A percentile compares a stretch with the other conserved stretches of the same genome.
These are phyloP conservation scores for Reticulitermes speratus DNA, from an alignment of 1,140 invertebrate species.

Conservation along the genomic window DNA sequence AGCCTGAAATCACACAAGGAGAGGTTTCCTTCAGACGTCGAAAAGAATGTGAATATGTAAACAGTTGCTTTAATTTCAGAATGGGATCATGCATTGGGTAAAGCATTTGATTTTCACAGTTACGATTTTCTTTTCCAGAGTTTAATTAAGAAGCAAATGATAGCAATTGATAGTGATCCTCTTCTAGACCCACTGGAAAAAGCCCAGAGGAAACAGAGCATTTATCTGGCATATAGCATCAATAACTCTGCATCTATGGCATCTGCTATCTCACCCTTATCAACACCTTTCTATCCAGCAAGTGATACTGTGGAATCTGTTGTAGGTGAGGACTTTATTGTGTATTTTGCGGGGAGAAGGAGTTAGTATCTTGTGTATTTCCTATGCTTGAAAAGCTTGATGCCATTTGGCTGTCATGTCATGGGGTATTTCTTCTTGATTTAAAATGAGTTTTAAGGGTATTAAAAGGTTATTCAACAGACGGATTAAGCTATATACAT, in stretches of 20 bases:
- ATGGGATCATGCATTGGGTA: too few species aligned
- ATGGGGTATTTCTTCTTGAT: too few species aligned
- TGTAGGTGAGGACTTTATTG: constrained; percentile 57
- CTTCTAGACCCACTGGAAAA: constrained; percentile 65
- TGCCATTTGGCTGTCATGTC: not conserved
- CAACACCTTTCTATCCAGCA: constrained; percentile 50
- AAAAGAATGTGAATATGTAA: too few species aligned
- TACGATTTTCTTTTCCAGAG: constrained; percentile 17
- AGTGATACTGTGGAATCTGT: constrained; percentile 74
- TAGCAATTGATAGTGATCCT: constrained; percentile 68
- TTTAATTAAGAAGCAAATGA: constrained; percentile 29
- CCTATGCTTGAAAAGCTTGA: not conserved
- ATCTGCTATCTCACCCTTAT: constrained; percentile 55
- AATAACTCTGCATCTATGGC: not conserved
- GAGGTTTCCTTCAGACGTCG: too few species aligned
- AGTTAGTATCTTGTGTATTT: constrained; percentile 21
- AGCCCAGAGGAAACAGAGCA: constrained; percentile 67
- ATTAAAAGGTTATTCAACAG: too few species aligned
- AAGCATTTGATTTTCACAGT: too few species aligned
- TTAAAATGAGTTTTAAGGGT: too few species aligned
- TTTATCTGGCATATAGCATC: constrained; percentile 58
- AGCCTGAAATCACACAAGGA: too few species aligned
- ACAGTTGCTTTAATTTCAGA: too few species aligned
- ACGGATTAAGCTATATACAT: too few species aligned
- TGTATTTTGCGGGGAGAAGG: constrained; percentile 24